A percentile compares a stretch with the other conserved stretches of the same genome.
Conservation (phyloP, 1,140 invertebrate species). For the Drosophila lowei region DNA sequence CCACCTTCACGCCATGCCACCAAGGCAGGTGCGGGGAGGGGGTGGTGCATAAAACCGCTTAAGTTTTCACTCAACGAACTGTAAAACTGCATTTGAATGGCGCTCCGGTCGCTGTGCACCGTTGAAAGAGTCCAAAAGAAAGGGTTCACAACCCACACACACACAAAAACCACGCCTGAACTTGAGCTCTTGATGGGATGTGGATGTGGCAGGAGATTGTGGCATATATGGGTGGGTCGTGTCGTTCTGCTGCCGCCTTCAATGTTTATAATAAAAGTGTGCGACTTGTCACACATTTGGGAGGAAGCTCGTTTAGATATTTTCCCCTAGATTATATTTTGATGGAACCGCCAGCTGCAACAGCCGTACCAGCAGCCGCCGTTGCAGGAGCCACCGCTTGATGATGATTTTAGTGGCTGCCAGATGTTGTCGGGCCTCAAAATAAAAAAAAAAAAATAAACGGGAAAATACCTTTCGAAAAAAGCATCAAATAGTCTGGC, state of each 20-base stretch:
- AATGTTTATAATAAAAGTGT: constrained; percentile 68
- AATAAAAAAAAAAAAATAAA: constrained; percentile 13
- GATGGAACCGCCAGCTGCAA: constrained; percentile 50
- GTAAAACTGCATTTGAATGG: constrained; percentile 78
- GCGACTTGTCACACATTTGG: constrained; percentile 74
- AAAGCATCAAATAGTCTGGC: constrained; percentile 30
- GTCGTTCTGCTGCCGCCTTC: constrained; percentile 27
- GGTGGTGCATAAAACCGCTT: constrained; percentile 64
- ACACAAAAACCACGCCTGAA: constrained; percentile 22
- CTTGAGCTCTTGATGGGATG: constrained; percentile 31
- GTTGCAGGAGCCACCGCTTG: constrained; percentile 13
- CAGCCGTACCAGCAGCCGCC: constrained; percentile 27
- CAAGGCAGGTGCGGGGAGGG: constrained; percentile 15
- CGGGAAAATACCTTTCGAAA: constrained; percentile 18
- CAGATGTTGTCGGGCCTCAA: constrained; percentile 35
- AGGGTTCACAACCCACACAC: constrained; percentile 13
- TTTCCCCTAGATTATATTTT: constrained; percentile 62
- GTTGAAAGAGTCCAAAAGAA: constrained; percentile 14
- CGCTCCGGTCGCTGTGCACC: not conserved
- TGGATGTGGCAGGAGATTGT: no score
- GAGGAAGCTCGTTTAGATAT: constrained; percentile 70
- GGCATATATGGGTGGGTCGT: constrained; percentile 1
- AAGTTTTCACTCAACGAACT: constrained; percentile 78
- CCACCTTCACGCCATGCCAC: constrained; percentile 8
- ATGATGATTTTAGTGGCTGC: constrained; percentile 60